These are phyloP conservation scores for Crotalus viridis DNA, from an alignment of 2,113 vertebrate genomes.

Conservation along the genomic window DNA sequence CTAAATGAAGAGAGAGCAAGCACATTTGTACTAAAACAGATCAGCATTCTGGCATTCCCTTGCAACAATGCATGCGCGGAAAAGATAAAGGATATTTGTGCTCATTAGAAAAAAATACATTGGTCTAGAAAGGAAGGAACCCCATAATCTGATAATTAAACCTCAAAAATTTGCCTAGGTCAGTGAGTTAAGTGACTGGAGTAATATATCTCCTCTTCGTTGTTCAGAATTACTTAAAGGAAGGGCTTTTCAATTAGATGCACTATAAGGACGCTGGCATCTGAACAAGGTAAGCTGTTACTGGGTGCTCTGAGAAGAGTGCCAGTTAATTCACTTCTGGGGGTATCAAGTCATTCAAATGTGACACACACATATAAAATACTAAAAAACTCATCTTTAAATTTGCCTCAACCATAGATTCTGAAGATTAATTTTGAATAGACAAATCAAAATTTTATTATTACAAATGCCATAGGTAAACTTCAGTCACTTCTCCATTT, in stretches of 20 bases:
- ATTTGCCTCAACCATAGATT: not conserved
- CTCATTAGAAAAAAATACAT: constrained; percentile 34
- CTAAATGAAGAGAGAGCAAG: not conserved
- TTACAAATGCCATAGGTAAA: not conserved
- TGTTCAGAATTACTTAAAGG: not conserved
- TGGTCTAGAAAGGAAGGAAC: constrained; percentile 23
- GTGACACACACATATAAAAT: fast-evolving
- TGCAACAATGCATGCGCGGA: constrained; percentile 39
- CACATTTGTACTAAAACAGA: not conserved
- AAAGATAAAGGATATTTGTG: constrained; percentile 26
- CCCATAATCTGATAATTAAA: constrained; percentile 22
- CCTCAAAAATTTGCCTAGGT: constrained; percentile 20
- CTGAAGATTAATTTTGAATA: not conserved
- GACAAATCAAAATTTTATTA: not conserved
- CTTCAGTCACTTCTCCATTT: not conserved
- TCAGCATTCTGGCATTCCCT: not conserved
- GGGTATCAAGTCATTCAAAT: not conserved
- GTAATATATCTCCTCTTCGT: constrained; percentile 4
- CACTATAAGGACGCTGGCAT: not conserved
- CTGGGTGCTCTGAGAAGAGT: not conserved
- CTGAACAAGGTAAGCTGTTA: not conserved
- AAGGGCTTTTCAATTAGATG: not conserved
- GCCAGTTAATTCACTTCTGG: not conserved
- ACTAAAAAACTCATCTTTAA: not conserved
- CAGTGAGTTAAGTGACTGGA: not conserved